These are phyloP conservation scores for Himantopus leucocephalus DNA, from an alignment of 2,113 vertebrate genomes.

Conservation along the genomic window DNA sequence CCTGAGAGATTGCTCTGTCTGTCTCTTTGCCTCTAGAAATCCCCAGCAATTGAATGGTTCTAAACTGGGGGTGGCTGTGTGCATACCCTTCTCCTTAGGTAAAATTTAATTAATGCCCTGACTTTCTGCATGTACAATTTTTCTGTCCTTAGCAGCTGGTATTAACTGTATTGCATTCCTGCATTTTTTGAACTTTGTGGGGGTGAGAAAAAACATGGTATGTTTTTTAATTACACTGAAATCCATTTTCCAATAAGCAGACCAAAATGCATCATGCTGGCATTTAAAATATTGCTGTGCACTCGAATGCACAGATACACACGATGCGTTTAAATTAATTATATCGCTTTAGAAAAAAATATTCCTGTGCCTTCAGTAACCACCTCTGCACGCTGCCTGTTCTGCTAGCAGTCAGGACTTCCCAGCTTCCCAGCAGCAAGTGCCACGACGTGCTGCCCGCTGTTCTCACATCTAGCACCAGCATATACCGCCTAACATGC, in stretches of 20 bases:
- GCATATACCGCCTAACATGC: not conserved
- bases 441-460: conserved; percentile 9
- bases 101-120: conserved; percentile 2
- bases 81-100: not conserved
- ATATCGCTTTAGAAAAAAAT: not conserved
- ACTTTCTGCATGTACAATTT: not conserved
- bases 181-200: not conserved
- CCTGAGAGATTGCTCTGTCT: not conserved
- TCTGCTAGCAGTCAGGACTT: conserved; percentile 24
- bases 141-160: not conserved
- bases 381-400: conserved; percentile 34
- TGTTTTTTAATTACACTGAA: conserved; percentile 20
- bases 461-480: conserved; percentile 43
- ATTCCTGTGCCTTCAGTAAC: conserved; percentile 3
- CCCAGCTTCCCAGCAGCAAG: conserved; percentile 14
- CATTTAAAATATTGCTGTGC: not conserved
- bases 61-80: not conserved
- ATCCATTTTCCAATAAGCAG: conserved; percentile 3
- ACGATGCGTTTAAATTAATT: conserved; percentile 25
- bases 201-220: not conserved
- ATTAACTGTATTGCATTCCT: not conserved
- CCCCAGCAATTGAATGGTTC: not conserved
- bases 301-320: not conserved
- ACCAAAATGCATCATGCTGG: conserved; percentile 10
- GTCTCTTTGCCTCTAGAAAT: conserved; percentile 12